Percentiles rank a stretch among this genome's conserved stretches.
phyloP scores from a whole-genome alignment of 2,888 invertebrate genomes.

The Drosophila multiciliata region DNA sequence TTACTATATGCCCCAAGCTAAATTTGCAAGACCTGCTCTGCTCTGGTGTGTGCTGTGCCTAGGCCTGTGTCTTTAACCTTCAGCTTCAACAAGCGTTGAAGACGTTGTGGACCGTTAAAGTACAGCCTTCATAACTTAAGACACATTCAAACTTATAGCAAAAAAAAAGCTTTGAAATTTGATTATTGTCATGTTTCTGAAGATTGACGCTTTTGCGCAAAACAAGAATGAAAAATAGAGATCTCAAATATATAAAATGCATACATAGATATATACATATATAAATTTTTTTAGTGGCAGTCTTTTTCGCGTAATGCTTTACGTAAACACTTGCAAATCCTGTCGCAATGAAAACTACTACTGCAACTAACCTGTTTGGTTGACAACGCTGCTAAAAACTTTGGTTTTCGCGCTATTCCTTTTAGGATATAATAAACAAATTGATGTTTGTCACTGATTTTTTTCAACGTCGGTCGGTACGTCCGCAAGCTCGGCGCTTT shows the following conservation, averaged over 20 bases:
- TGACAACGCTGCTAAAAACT: slow-evolving; percentile 30
- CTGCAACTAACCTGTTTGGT: slow-evolving; percentile 55
- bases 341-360: slow-evolving; percentile 35
- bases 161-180: slow-evolving; percentile 2
- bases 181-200: slow-evolving; percentile 10
- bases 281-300: neutral
- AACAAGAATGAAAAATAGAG: slow-evolving; percentile 10
- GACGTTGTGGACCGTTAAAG: slow-evolving; percentile 52
- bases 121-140: slow-evolving; percentile 49
- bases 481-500: slow-evolving; percentile 67
- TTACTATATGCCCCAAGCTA: slow-evolving; percentile 24
- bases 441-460: slow-evolving; percentile 13
- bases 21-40: slow-evolving; percentile 17
- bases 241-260: neutral
- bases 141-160: neutral
- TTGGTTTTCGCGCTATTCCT: slow-evolving; percentile 39
- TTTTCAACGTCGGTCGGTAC: slow-evolving; percentile 28
- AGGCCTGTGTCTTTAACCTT: slow-evolving; percentile 44
- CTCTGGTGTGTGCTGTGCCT: slow-evolving; percentile 7
- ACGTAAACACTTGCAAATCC: slow-evolving; percentile 57
- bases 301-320: slow-evolving; percentile 24
- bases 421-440: slow-evolving; percentile 8
- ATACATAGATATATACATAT: neutral
- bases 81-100: slow-evolving; percentile 12
- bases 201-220: slow-evolving; percentile 2